These are phyloP conservation scores for Pocillopora grandis DNA, from an alignment of 92 coral and sea anemone species.

Conservation along the genomic window DNA sequence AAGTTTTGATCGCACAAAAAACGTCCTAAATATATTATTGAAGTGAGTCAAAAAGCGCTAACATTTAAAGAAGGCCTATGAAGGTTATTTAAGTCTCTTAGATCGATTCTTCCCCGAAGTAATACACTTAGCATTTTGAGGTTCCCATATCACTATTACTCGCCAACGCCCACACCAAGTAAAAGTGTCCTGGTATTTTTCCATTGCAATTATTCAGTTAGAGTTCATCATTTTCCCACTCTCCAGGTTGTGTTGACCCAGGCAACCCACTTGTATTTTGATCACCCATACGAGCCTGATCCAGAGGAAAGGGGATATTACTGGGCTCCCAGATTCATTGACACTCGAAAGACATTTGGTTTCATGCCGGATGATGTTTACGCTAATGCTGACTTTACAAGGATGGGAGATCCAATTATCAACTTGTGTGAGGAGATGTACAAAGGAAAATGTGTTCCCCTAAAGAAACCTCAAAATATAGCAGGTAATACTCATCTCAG, in stretches of 20 bases:
- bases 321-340: slow-evolving; percentile 98
- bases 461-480: slow-evolving; percentile 74
- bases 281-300: slow-evolving; percentile 98
- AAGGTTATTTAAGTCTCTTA: no score
- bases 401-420: slow-evolving; percentile 82
- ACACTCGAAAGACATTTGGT: slow-evolving; percentile 94
- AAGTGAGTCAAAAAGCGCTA: no score
- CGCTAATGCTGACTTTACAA: slow-evolving; percentile 82
- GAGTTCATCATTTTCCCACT: not conserved
- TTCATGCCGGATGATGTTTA: slow-evolving; percentile 93
- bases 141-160: no score
- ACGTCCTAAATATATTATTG: no score
- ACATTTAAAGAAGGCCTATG: no score
- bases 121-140: no score
- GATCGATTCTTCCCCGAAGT: no score
- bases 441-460: slow-evolving; percentile 82
- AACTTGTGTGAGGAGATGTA: slow-evolving; percentile 85
- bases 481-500: slow-evolving; percentile 53
- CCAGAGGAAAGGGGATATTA: slow-evolving; percentile 99
- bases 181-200: not conserved
- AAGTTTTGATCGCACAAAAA: no score
- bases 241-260: slow-evolving; percentile 88
- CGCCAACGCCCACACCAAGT: not conserved
- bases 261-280: slow-evolving; percentile 96
- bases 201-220: not conserved